Evolutionary conservation across 2,888 invertebrate genomes (phyloP), one percentile per base, ranked within the genome.

Genomic region (Eupithecia tripunctaria): DNA sequence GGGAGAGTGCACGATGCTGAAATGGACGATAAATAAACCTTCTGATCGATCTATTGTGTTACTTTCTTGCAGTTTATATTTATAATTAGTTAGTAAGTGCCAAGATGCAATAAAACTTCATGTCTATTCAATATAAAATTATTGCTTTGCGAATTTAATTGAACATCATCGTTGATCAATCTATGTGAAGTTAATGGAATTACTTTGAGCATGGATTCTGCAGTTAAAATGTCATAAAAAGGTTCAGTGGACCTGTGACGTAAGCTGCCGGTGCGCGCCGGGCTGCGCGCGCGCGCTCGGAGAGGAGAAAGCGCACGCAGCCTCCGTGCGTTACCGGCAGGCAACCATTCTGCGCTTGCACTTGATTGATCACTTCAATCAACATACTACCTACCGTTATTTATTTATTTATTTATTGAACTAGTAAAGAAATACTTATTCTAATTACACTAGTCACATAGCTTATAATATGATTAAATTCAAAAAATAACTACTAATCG

Each of bases 261-360:
- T 60, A 18, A 60, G 60, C 47, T 60, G 6, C 60, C 60, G 60
- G 27, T 1, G 29, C 60, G 60, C 60, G 60, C 1, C 56, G 1
- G 47, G 21, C 21, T 12, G 12, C 59, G 29, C 29, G 59, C 59
- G 60, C 29, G 60, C 60, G 29, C 7, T 15, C 60, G 60, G 10
- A 29, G 29, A 21, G 29, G 60, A 29, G 60, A 60, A 60, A 60
- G 60, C 60, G 60, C 60, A 5, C 60, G 29, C 60, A 60, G 60
- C 60, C 29, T 29, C 29, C 29, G 29, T 60, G 29, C 60, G 60
- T 7, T 60, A 60, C 60, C 60, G 29, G 29, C 29, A 29, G 29
- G 29, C 29, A 29, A 12, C 60, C 60, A 60, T 29, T 60, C 60
- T 2, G 29, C 29, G 60, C 29, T 4, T 29, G 29, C 60, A 29